Evolutionary conservation across 64 coral and sea anemone species (phyloP), one percentile per base, ranked within the genome.

Genomic region (Platygyra sinensis): DNA sequence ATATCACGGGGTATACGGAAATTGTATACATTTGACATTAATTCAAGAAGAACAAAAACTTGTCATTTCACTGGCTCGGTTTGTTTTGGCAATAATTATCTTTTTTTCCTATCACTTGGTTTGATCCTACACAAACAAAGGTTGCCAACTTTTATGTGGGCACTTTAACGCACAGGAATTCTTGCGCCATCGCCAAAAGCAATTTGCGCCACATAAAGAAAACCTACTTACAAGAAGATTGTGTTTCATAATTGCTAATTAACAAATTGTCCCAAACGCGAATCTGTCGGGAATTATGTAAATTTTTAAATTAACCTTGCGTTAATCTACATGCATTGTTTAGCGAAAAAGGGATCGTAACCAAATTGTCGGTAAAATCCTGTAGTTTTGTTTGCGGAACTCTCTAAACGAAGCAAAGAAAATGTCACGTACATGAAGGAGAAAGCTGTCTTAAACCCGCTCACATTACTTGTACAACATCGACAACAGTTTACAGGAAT

Each of bases 331-430:
- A 62, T 6, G 78, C 28, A 19, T 28, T 80, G 54, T 46, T 69
- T 10, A 25, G 25, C 14, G 16, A 10, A 5, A 2, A 67, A 67
- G 18, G 19, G 32, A 49, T 67, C 60, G 29, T 50, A 59, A 73
- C 42, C 30, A 0, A 36, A 22, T 20, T 31, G 72, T 60, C 36
- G 8, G 72, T 61, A n/a, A 28, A 76, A 14, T 61, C 61, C 52
- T 75, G 31, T 88, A 29, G 30, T 28, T 77, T 61, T 62, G 72
- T 75, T 88, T 61, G n/a, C 72, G 18, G 22, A 33, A 57, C 81
- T 42, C 30, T 85, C 38, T 19, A 36, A n/a, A 67, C 62, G 62
- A 65, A 85, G 22, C n/a, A 63, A 27, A 60, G 65, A 18, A 67
- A 11, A 15, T 85, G 39, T 85, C 39, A 85, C 81, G 25, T 27